Base-by-base conservation (phyloP, 2,888 invertebrate species). In the Panzeria rudis region DNA sequence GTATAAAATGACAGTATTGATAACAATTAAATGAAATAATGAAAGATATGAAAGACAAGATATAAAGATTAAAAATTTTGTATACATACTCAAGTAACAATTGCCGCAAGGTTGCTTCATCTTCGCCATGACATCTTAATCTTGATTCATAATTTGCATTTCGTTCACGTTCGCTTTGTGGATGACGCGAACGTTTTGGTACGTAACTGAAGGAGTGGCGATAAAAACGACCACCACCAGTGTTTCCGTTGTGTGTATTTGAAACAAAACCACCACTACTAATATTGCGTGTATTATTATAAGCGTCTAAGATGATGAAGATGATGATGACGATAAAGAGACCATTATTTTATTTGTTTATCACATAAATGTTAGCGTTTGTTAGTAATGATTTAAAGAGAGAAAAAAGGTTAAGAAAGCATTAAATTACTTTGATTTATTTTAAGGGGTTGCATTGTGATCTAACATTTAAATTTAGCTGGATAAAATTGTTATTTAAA, bases 31-130 rank as follows among this genome's bases (percentile, higher is more conserved):
- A 54, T n/a, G 29, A 25, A 29, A 38, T 41, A 15, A 61, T 72
- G 29, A 61, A 38, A 71, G 11, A 78, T 3, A 59, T 23, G 54
- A 4, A 38, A 25, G 41, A 64, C 17, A 52, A 61, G 15, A 59
- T 17, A 20, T 47, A 50, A 25, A 68, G 62, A 71, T 71, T 50
- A 52, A 71, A 77, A 66, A 17, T 29, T 29, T 29, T 15, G 11
- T 29, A 87, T 93, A 94, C 94, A 93, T 96, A 96, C 97, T 97
- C 97, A 96, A 97, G 96, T 94, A 97, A 97, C 95, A 97, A 95
- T 95, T 97, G 97, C 95, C 97, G 96, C 94, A 97, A 96, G 95
- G 97, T 97, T 93, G 97, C 96, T 95, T 97, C 97, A 95, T 97
- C 97, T 94, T 97, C 96, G 90, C 92, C 92, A 92, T 92, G 92